These are phyloP conservation scores for Chirona hameri DNA, from an alignment of 2,888 invertebrate species.

Conservation along the genomic window DNA sequence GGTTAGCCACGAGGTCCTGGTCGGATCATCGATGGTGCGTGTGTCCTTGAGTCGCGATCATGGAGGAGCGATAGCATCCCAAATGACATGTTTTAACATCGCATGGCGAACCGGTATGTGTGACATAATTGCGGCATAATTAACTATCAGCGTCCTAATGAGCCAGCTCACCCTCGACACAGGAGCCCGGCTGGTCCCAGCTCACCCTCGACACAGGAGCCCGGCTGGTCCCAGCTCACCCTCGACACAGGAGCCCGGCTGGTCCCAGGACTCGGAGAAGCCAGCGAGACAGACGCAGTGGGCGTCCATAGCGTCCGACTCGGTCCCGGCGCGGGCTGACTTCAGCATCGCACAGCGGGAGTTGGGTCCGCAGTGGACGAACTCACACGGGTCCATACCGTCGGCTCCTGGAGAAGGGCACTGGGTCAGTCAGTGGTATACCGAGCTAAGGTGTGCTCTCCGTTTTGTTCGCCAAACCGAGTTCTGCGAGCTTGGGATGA, in stretches of 20 bases:
- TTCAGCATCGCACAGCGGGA: slow-evolving; percentile 41
- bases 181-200: no score
- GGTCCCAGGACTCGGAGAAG: not conserved
- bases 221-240: not conserved
- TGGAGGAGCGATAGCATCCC: no score
- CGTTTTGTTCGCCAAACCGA: no score
- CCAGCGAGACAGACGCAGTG: not conserved
- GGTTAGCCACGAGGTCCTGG: no score
- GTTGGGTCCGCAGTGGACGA: slow-evolving; percentile 42
- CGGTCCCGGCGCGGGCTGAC: slow-evolving; percentile 32
- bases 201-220: not conserved
- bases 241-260: not conserved
- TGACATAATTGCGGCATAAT: no score
- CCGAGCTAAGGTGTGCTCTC: no score
- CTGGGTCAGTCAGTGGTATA: not conserved
- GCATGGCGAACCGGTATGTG: no score
- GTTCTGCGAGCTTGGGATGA: no score
- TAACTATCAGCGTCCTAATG: no score
- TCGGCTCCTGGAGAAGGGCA: not conserved
- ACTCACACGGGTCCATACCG: slow-evolving; percentile 38
- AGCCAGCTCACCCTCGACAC: not conserved
- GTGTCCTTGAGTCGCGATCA: no score
- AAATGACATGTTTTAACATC: no score
- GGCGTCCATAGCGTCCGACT: not conserved
- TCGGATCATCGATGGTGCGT: no score